Evolutionary conservation across 2,113 vertebrate genomes (phyloP).

Genomic region (Xenopus laevis): DNA sequence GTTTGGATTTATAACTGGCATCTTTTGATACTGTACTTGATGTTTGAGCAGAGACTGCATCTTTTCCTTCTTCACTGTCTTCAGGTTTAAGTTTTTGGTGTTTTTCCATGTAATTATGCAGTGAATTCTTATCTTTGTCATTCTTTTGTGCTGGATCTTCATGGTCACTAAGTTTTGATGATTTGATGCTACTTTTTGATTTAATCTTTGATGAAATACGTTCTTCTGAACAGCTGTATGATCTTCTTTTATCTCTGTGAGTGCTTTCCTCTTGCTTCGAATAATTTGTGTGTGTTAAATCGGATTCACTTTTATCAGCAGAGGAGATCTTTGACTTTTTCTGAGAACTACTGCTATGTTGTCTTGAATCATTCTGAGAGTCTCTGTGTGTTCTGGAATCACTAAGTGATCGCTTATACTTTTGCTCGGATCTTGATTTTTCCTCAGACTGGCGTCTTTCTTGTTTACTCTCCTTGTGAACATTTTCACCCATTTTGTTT

Average conservation of each 20-base stretch:
- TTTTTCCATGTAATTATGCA: slow-evolving; percentile 69
- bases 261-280: slow-evolving; percentile 76
- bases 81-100: slow-evolving; percentile 69
- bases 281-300: slow-evolving; percentile 55
- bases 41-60: slow-evolving; percentile 29
- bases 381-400: slow-evolving; percentile 75
- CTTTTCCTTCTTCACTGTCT: slow-evolving; percentile 63
- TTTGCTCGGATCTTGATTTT: slow-evolving; percentile 69
- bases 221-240: slow-evolving; percentile 77
- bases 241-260: slow-evolving; percentile 74
- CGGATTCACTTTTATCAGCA: slow-evolving; percentile 79
- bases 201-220: slow-evolving; percentile 71
- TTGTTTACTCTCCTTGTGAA: slow-evolving; percentile 75
- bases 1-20: slow-evolving; percentile 55
- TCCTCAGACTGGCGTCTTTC: slow-evolving; percentile 65
- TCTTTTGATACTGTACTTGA: slow-evolving; percentile 62
- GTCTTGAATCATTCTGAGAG: slow-evolving; percentile 63
- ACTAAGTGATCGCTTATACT: slow-evolving; percentile 64
- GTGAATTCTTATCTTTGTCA: slow-evolving; percentile 65
- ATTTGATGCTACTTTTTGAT: slow-evolving; percentile 71
- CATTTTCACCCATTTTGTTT: slow-evolving; percentile 68
- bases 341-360: slow-evolving; percentile 49
- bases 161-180: slow-evolving; percentile 59
- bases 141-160: slow-evolving; percentile 62
- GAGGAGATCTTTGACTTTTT: slow-evolving; percentile 68